These are phyloP conservation scores for Papilio xuthus DNA, from an alignment of 1,140 invertebrate species.

Conservation along the genomic window DNA sequence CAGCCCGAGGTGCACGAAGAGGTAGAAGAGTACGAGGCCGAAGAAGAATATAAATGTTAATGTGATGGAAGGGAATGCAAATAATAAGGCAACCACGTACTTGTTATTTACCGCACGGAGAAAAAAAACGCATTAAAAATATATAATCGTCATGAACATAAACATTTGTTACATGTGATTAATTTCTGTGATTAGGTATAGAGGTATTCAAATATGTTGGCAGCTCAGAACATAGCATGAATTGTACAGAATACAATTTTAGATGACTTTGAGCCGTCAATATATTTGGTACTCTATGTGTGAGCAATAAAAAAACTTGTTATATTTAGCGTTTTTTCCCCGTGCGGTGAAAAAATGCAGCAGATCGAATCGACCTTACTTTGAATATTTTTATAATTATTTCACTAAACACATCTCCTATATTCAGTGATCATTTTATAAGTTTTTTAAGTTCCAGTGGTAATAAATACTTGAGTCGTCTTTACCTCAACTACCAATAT, in stretches of 20 bases:
- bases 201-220: too few species aligned
- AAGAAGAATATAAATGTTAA: conserved; percentile 69
- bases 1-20: conserved; percentile 83
- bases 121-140: too few species aligned
- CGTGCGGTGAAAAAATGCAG: neutral
- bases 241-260: too few species aligned
- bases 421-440: neutral
- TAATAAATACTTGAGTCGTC: neutral
- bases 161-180: too few species aligned
- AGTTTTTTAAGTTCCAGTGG: conserved; percentile 4
- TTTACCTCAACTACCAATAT: neutral
- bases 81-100: neutral
- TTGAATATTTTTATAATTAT: conserved; percentile 8
- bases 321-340: neutral
- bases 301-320: too few species aligned
- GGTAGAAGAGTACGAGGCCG: conserved; percentile 72
- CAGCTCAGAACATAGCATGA: too few species aligned
- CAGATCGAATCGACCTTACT: neutral
- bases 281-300: too few species aligned
- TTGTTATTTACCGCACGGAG: too few species aligned
- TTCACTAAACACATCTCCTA: neutral
- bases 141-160: too few species aligned
- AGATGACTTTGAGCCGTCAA: too few species aligned
- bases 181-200: too few species aligned
- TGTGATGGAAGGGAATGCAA: neutral